Evolutionary conservation across 1,140 invertebrate species (phyloP).

Genomic region (Lamellibrachia luymesi): DNA sequence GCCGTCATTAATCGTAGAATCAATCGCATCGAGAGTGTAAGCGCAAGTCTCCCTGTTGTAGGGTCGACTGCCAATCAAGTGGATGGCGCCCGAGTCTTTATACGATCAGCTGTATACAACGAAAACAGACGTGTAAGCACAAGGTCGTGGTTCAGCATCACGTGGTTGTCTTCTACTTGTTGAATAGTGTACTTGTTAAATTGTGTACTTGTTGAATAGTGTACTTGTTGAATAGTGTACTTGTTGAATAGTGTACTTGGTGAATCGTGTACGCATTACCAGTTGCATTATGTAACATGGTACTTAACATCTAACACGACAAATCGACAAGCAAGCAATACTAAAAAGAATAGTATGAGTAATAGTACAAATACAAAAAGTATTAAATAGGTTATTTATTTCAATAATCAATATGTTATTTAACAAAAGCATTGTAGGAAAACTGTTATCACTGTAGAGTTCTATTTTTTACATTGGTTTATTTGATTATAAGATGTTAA

Average conservation of each 20-base stretch:
- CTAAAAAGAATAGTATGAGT: not conserved
- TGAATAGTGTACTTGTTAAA: too few species aligned
- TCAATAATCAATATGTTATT: too few species aligned
- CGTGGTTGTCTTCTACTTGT: not conserved
- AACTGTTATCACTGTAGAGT: not conserved
- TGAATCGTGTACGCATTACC: not conserved
- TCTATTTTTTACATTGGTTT: not conserved
- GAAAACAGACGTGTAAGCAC: constrained; percentile 77
- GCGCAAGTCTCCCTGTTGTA: not conserved
- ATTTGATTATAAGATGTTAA: not conserved
- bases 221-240: too few species aligned
- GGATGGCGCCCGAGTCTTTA: constrained; percentile 91
- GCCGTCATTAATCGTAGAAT: not conserved
- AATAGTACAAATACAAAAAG: not conserved
- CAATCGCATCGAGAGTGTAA: not conserved
- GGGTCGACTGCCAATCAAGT: constrained; percentile 73
- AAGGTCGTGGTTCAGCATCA: not conserved
- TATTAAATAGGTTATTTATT: not conserved
- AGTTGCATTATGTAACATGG: not conserved
- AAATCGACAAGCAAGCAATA: not conserved
- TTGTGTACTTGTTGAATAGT: too few species aligned
- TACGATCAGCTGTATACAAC: constrained; percentile 85
- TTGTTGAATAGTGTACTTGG: too few species aligned
- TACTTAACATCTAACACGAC: not conserved
- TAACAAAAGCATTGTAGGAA: not conserved